Percentiles rank a stretch among this genome's conserved stretches.
These are phyloP conservation scores for Myiotriccus ornatus DNA, from an alignment of 2,797 vertebrate species.

Conservation along the genomic window DNA sequence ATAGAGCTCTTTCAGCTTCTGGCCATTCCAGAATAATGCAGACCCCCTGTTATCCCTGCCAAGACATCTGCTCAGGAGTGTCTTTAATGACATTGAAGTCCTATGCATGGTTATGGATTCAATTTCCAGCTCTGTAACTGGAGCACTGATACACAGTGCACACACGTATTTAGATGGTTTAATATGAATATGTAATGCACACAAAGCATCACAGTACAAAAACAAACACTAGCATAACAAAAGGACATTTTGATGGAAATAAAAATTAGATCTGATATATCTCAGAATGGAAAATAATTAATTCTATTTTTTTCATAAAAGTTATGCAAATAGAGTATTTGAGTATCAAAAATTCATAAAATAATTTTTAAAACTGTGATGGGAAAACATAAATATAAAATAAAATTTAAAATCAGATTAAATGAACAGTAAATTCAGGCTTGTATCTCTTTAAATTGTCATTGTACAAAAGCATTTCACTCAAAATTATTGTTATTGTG, in stretches of 20 bases:
- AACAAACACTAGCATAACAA: neutral
- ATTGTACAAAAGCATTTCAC: neutral
- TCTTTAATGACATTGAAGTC: neutral
- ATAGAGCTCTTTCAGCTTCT: neutral
- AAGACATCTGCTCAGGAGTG: no score
- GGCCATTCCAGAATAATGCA: no score
- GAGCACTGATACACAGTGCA: neutral
- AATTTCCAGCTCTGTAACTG: neutral
- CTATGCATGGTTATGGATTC: neutral
- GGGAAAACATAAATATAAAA: neutral
- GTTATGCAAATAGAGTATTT: neutral
- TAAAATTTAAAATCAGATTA: neutral
- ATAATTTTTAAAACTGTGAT: neutral
- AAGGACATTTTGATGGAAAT: neutral
- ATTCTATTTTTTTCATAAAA: neutral
- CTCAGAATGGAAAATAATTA: neutral
- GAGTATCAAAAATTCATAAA: neutral
- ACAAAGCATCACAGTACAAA: neutral
- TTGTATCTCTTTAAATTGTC: neutral
- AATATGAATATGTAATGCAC: neutral
- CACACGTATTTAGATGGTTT: neutral
- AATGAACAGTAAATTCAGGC: neutral
- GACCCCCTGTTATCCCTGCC: no score
- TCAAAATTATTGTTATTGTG: neutral
- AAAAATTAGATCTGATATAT: neutral